A percentile compares a stretch with the other conserved stretches of the same genome.
Evolutionary conservation across 1,140 invertebrate species (phyloP).

Genomic region (Brachionus paranguensis): DNA sequence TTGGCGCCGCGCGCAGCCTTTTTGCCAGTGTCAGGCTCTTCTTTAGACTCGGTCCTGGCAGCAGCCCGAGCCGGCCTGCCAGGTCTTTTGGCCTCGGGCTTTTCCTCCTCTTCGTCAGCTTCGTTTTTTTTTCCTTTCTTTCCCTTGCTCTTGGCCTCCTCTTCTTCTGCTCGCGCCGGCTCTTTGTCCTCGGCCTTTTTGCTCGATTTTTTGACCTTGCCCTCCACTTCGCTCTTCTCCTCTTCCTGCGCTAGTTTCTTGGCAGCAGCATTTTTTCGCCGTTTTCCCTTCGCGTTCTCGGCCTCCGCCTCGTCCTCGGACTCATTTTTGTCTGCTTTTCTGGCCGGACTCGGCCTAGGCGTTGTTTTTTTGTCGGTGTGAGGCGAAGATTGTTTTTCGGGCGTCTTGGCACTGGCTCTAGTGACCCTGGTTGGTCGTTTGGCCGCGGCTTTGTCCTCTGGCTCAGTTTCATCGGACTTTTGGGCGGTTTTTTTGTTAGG

Average conservation of each 20-base stretch:
- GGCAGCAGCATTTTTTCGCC: neutral
- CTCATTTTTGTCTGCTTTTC: neutral
- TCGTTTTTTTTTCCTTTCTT: neutral
- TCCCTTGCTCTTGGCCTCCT: neutral
- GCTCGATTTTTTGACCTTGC: neutral
- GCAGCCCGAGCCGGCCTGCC: neutral
- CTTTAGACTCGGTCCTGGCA: neutral
- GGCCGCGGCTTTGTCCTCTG: neutral
- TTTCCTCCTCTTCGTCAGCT: neutral
- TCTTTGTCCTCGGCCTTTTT: neutral
- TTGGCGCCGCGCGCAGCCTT: neutral
- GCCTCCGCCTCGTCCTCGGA: neutral
- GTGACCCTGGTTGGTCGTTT: neutral
- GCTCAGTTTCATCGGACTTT: neutral
- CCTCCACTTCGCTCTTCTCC: neutral
- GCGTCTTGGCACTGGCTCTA: neutral
- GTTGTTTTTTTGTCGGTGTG: neutral
- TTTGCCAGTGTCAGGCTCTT: neutral
- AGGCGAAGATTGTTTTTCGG: neutral
- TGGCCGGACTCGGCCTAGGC: neutral
- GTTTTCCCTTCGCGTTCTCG: neutral
- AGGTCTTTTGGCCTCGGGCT: neutral
- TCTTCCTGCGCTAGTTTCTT: conserved; percentile 24
- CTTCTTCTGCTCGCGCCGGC: neutral
- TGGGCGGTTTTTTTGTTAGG: neutral